Base-by-base conservation (phyloP, 2,888 invertebrate species). In the Mesopsocus fuscifrons region DNA sequence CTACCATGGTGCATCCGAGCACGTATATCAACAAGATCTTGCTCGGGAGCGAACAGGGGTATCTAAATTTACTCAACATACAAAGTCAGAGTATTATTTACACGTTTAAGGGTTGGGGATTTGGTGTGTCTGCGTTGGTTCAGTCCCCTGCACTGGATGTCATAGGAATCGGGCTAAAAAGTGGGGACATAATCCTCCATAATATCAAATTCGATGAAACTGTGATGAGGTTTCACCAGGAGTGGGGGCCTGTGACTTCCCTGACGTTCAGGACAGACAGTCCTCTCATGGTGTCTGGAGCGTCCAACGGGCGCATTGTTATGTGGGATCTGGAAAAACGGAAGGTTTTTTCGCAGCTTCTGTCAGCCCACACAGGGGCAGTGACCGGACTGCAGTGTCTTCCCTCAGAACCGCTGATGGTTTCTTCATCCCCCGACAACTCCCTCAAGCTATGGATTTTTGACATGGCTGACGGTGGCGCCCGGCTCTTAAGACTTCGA, bases 21-120 rank as follows among this genome's bases (percentile, higher is more conserved):
- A 89, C 95, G 0, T 98, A 97, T 58, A 61, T 92, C 13, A 97
- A 98, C 58, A 98, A 98, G 59, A 71, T 97, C 46, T 58, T 95
- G 21, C 62, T 95, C 32, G 94, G 84, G 1, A 88, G 88, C 51
- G 68, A 74, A 44, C 83, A 89, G 57, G 94, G 94, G 0, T 60
- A 67, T 33, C 54, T 95, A 49, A 88, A 91, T 54, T 59, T 97
- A 48, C 91, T 91, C 87, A 97, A 97, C 62, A 63, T 95, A 5
- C 77, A 78, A 43, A 74, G 74, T 16, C 73, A 73, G 31, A 78
- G 77, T 54, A 62, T 82, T 49, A 67, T 91, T 40, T 77, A 81
- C 57, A 74, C 77, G 1, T 89, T 92, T 55, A 61, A 67, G 45
- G 76, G 77, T 1, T 89, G 85, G 82, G 53, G 53, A 5, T 69